Base-by-base conservation (phyloP, 2,888 invertebrate genomes). In the Bellardia pandia region DNA sequence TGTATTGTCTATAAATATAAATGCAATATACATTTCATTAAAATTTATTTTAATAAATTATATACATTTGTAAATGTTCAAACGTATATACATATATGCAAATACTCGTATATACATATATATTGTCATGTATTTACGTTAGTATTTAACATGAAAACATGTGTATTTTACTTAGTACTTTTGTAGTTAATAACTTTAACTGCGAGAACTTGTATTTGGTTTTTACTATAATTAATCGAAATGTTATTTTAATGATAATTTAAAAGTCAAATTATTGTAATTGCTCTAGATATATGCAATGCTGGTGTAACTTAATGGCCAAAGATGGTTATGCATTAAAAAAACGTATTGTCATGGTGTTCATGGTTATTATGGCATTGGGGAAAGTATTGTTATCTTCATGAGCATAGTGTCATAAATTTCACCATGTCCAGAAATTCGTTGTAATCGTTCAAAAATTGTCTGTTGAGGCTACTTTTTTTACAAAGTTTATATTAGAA, bases 1-100 rank as follows among this genome's bases (percentile, higher is more conserved):
- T 56, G 48, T 68, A 81, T 64, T 72, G 80, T 81, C 81, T 75
- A 56, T 81, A 74, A 56, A 64, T 66, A 37, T 64, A 56, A 74
- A 74, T 45, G 72, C 62, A 51, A 53, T 16, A 64, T 62, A 64
- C 16, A 80, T 81, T 81, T 74, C 45, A 81, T 81, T 72, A 62
- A 53, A 66, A 80, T 42, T 14, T 53, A 72, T 64, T 68, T 68
- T 23, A 69, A 78, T 69, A 58, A 48, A 69, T 69, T 68, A 51
- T n/a, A 48, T 69, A 37, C 37, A 60, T 60, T 60, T 60, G 13
- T 60, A 60, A 3, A 23, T 3, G 9, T 9, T 16, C 23, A 56
- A 9, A 56, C 23, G 7, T 23, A 56, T 9, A 56, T 3, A 23
- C 8, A 7, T 2, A 0, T 3, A 56, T 11, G 4, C 16, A n/a